A percentile compares a stretch with the other conserved stretches of the same genome.
Evolutionary conservation across 2,888 invertebrate genomes (phyloP).

Genomic region (Carabus problematicus): DNA sequence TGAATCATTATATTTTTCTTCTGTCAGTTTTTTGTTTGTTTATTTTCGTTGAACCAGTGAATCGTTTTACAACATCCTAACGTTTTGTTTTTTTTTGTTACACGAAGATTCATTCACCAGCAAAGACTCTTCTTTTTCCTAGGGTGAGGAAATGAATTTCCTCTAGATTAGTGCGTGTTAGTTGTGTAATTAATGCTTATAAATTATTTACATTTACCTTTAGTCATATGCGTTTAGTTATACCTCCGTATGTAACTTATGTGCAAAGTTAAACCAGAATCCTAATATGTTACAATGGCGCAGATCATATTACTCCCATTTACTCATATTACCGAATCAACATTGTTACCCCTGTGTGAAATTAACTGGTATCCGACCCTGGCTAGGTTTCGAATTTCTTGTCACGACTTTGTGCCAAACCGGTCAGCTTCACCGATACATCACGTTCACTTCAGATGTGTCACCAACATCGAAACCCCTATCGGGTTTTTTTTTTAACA

Average conservation of each 20-base stretch:
- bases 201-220: conserved; percentile 28
- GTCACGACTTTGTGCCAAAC: conserved; percentile 13
- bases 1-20: not conserved
- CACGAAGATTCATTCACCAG: conserved; percentile 13
- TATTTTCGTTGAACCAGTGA: not conserved
- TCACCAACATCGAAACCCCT: conserved; percentile 9
- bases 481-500: conserved; percentile 10
- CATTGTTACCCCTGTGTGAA: too few relatives aligned
- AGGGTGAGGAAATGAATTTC: conserved; percentile 15
- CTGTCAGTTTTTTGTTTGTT: not conserved
- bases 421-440: conserved; percentile 25
- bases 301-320: too few relatives aligned
- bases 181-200: conserved; percentile 24
- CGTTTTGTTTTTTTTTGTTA: conserved; percentile 8
- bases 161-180: conserved; percentile 7
- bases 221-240: conserved; percentile 14
- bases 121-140: conserved; percentile 9
- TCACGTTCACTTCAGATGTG: conserved; percentile 26
- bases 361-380: conserved; percentile 6
- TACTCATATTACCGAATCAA: too few relatives aligned
- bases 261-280: too few relatives aligned
- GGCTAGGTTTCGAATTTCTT: not conserved
- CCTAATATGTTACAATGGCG: too few relatives aligned
- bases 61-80: conserved; percentile 17
- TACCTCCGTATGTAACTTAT: too few relatives aligned